These are phyloP conservation scores for Pluvialis apricaria DNA, from an alignment of 2,113 vertebrate genomes.

Conservation along the genomic window DNA sequence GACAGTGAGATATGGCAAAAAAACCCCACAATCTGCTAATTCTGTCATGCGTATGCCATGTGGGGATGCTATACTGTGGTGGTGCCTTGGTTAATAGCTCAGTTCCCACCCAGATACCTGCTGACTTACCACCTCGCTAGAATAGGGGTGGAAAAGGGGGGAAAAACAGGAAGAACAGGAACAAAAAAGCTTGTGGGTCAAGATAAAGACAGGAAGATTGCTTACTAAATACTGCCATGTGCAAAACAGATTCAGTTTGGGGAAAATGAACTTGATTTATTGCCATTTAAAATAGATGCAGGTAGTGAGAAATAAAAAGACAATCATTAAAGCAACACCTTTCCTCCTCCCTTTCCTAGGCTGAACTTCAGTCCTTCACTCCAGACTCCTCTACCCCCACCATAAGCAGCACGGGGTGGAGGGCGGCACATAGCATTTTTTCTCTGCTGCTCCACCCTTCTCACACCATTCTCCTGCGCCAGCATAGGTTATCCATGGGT, in stretches of 20 bases:
- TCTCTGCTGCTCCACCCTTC: neutral
- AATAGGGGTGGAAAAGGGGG: neutral
- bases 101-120: neutral
- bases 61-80: neutral
- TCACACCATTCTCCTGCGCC: neutral
- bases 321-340: neutral
- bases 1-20: neutral
- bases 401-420: accelerated
- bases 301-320: neutral
- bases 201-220: neutral
- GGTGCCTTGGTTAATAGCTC: neutral
- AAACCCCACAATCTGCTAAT: neutral
- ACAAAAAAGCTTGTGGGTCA: neutral
- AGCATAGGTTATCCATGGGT: neutral
- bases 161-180: neutral
- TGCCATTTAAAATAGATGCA: neutral
- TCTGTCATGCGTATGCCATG: neutral
- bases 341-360: neutral
- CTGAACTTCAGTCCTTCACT: neutral
- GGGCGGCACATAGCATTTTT: neutral
- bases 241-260: neutral
- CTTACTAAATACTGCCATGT: neutral
- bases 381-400: neutral
- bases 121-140: neutral
- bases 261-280: neutral